phyloP scores from a whole-genome alignment of 2,888 invertebrate genomes.

The Diogma glabrata region DNA sequence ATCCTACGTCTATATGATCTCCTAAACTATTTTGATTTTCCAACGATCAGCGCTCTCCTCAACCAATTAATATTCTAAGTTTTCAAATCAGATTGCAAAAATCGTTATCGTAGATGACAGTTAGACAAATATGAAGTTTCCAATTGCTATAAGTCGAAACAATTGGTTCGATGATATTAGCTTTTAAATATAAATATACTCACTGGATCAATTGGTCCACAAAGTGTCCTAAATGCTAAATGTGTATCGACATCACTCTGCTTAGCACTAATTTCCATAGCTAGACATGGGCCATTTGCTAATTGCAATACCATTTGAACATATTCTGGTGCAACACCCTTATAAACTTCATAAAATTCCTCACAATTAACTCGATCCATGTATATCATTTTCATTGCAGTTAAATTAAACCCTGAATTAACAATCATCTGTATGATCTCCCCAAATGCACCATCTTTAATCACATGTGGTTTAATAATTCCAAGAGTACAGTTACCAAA shows the following conservation, averaged over 20 bases:
- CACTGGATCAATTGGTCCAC: conserved; percentile 86
- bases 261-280: conserved; percentile 66
- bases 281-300: conserved; percentile 74
- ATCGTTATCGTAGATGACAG: too few relatives aligned
- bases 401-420: conserved; percentile 64
- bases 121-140: too few relatives aligned
- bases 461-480: conserved; percentile 81
- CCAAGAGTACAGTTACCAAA: conserved; percentile 63
- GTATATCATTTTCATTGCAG: conserved; percentile 67
- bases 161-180: too few relatives aligned
- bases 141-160: too few relatives aligned
- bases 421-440: conserved; percentile 59
- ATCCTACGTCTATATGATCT: too few relatives aligned
- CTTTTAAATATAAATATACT: too few relatives aligned
- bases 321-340: conserved; percentile 72
- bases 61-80: too few relatives aligned
- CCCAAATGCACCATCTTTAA: conserved; percentile 61
- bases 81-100: too few relatives aligned
- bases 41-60: too few relatives aligned
- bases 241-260: conserved; percentile 47
- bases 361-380: conserved; percentile 74
- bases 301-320: conserved; percentile 74
- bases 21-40: too few relatives aligned
- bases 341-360: conserved; percentile 88
- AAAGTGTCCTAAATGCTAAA: conserved; percentile 65